phyloP scores from a whole-genome alignment of 2,888 invertebrate genomes.

The Macrosiphum euphorbiae region DNA sequence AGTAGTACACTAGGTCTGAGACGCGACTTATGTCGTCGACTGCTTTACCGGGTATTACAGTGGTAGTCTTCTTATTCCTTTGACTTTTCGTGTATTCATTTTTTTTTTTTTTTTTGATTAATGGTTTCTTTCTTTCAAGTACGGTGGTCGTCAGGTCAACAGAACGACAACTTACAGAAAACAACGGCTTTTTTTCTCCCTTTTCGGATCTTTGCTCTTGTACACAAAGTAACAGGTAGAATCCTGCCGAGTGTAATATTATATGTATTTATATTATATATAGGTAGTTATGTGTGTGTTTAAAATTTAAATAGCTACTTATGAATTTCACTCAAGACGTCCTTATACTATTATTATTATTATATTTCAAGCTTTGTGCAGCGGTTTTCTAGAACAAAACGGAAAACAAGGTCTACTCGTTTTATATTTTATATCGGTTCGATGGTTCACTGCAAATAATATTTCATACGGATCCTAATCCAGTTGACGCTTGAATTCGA shows the following conservation, averaged over 20 bases:
- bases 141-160: neutral
- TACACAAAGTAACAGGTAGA: constrained; percentile 21
- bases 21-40: constrained; percentile 4
- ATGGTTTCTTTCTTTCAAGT: neutral
- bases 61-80: neutral
- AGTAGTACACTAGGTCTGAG: neutral
- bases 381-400: neutral
- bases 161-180: neutral
- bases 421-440: neutral
- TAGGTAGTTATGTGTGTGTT: neutral
- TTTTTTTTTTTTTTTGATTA: constrained; percentile 16
- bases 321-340: neutral
- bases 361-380: neutral
- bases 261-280: neutral
- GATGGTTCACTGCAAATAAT: neutral
- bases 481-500: neutral
- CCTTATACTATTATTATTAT: neutral
- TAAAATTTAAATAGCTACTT: neutral
- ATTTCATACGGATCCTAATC: neutral
- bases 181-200: neutral
- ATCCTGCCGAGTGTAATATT: neutral
- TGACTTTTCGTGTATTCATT: neutral
- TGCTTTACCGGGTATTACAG: neutral
- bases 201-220: neutral
- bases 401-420: neutral